Conservation (phyloP, 2,888 invertebrate species). For the Noctua fimbriata region DNA sequence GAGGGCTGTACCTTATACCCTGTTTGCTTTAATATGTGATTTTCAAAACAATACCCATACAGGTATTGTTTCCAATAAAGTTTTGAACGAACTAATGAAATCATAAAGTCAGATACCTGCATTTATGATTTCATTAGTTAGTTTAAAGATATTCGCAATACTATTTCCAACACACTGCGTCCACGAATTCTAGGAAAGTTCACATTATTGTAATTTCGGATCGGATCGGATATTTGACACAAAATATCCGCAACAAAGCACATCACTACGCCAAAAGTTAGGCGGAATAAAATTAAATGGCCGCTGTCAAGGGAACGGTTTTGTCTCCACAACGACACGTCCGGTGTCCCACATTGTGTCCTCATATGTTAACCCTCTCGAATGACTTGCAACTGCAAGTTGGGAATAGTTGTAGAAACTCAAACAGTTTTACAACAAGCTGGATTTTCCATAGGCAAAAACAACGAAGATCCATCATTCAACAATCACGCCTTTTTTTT, state of each 20-base stretch:
- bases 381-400: conserved; percentile 27
- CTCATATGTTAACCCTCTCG: conserved; percentile 6
- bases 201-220: background rate
- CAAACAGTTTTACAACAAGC: background rate
- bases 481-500: background rate
- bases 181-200: background rate
- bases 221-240: background rate
- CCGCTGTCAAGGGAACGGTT: conserved; percentile 31
- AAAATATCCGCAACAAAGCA: conserved; percentile 3
- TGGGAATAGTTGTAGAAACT: background rate
- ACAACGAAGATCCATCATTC: background rate
- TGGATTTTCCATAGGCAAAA: background rate
- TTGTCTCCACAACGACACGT: conserved; percentile 24
- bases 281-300: conserved; percentile 53
- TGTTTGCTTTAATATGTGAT: background rate
- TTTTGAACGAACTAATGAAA: too few relatives aligned
- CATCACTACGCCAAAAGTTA: conserved; percentile 37
- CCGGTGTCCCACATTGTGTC: conserved; percentile 3
- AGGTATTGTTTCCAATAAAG: too few relatives aligned
- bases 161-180: background rate
- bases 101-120: background rate
- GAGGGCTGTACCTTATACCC: too few relatives aligned
- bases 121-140: background rate
- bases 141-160: background rate
- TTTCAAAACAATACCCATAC: background rate